These are phyloP conservation scores for Lutra lutra DNA, from an alignment of 2,797 vertebrate species.

Conservation along the genomic window DNA sequence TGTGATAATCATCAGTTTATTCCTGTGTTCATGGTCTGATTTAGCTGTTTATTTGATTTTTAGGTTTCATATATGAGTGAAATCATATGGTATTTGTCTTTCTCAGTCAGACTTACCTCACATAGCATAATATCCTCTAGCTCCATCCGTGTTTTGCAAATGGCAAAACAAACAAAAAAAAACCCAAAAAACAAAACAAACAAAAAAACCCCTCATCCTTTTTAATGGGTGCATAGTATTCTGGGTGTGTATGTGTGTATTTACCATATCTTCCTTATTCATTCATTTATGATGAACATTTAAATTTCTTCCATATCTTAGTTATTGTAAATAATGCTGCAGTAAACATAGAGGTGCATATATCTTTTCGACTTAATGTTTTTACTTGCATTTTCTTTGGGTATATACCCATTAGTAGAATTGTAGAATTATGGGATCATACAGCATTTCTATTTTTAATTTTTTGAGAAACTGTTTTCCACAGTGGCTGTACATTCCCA, in stretches of 20 bases:
- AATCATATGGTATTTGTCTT: not conserved
- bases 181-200: too few relatives aligned
- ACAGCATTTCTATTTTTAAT: not conserved
- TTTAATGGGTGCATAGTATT: not conserved
- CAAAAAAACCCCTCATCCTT: not conserved
- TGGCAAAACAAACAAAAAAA: not conserved
- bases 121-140: not conserved
- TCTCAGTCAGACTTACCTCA: not conserved
- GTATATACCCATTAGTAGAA: not conserved
- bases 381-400: not conserved
- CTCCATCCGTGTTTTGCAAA: not conserved
- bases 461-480: not conserved
- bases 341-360: not conserved
- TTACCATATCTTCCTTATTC: not conserved
- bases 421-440: not conserved
- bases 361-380: not conserved
- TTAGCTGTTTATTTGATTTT: not conserved
- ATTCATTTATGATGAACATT: not conserved
- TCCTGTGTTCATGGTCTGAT: not conserved
- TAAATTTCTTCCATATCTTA: not conserved
- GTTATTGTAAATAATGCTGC: not conserved
- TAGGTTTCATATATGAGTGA: not conserved
- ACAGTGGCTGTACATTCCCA: too few relatives aligned
- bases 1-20: not conserved
- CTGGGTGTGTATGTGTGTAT: not conserved